Evolutionary conservation across 2,113 vertebrate species (phyloP), one percentile per base, ranked within the genome.

Genomic region (Colius striatus): DNA sequence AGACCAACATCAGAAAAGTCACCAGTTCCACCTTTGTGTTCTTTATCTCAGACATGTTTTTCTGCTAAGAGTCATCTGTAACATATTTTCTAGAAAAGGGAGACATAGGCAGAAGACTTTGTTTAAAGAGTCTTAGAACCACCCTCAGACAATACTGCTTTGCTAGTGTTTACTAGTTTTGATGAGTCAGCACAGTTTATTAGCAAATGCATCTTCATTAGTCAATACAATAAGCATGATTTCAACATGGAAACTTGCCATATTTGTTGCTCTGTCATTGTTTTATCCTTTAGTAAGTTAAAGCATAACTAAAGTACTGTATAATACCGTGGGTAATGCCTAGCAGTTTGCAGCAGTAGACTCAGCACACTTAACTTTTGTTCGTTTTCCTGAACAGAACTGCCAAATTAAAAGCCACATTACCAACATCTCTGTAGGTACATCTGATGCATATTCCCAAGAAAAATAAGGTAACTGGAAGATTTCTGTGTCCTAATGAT

Each of bases 271-370:
- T 89, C 71, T 94, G 36, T 32, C 66, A 54, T 94, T 92, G 66
- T 66, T 91, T 86, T 92, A 72, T 38, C 11, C 15, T 92, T 91
- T 63, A 65, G 36, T 73, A 60, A 82, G 51, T 96, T 97, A 86
- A 94, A 96, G 60, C 9, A 34, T 67, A 87, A 71, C 70, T 25
- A 93, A 94, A 94, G 34, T 54, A 73, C 70, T 68, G 20, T 76
- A 65, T 87, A 51, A 32, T 75, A 27, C 36, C 85, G 86, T 61
- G 22, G 34, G 11, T 51, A 58, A 47, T 23, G 9, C 16, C 30
- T 43, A 36, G 23, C 10, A 29, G n/a, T 48, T 72, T 57, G 41
- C 41, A 47, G n/a, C 14, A 45, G 38, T n/a, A 65, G 27, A 34
- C 13, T 58, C 3, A 2, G 23, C 36, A 50, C 41, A 14, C 51